Evolutionary conservation across 2,888 invertebrate species (phyloP).

Genomic region (Dione juno): DNA sequence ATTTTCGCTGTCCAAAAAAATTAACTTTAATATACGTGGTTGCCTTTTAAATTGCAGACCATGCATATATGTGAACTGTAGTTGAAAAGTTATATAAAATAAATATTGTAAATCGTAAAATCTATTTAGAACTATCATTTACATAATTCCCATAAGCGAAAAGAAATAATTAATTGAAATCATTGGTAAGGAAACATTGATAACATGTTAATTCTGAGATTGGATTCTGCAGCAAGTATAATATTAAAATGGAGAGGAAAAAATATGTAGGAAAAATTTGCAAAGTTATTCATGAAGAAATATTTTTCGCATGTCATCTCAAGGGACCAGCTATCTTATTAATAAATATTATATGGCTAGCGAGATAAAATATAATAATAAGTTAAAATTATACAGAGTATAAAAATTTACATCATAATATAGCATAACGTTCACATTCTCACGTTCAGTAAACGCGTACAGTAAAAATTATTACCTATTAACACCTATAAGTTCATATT

Average conservation of each 20-base stretch:
- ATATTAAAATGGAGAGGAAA: conserved; percentile 28
- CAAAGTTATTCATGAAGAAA: conserved; percentile 37
- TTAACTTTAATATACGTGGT: too few relatives aligned
- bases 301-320: conserved; percentile 34
- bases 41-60: too few relatives aligned
- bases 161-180: conserved; percentile 7
- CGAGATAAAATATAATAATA: not conserved
- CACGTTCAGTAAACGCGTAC: too few relatives aligned
- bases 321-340: conserved; percentile 22
- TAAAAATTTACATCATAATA: too few relatives aligned
- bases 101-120: not conserved
- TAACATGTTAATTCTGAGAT: conserved; percentile 22
- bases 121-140: not conserved
- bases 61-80: too few relatives aligned
- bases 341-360: conserved; percentile 5
- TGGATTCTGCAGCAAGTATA: conserved; percentile 28
- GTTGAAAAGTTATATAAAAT: too few relatives aligned
- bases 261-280: conserved; percentile 29
- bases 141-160: not conserved
- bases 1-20: too few relatives aligned
- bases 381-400: not conserved
- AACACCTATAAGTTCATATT: too few relatives aligned
- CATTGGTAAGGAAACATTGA: conserved; percentile 13
- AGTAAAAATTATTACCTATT: too few relatives aligned
- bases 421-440: too few relatives aligned